Base-by-base conservation (phyloP, 2,113 vertebrate species). In the Odontesthes bonariensis region DNA sequence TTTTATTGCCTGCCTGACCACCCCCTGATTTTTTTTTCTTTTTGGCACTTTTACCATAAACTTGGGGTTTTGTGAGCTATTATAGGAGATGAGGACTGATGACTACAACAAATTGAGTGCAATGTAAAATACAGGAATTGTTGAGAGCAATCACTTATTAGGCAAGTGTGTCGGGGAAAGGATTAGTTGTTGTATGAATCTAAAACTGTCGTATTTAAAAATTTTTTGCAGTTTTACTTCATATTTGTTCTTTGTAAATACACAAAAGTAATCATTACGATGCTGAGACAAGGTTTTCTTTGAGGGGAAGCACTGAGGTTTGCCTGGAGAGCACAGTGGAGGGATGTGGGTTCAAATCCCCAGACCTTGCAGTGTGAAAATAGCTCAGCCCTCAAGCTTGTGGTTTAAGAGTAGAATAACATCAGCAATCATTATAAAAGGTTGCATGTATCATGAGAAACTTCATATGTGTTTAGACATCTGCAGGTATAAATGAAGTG, bases 361-460 rank as follows among this genome's bases (percentile, higher is more conserved):
- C 82, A 89, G 88, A 90, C 82, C 83, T 88, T 84, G 88, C 91
- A 88, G 89, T 86, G 92, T 92, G 89, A 93, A 94, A 94, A 94
- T 93, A 94, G 92, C 92, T 77, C 83, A 79, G 77, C 82, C 79
- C 88, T 90, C 82, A 79, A 89, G 85, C 81, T 83, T 88, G 92
- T 75, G 92, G 91, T 92, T 59, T 71, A 63, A 67, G 76, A 63
- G 71, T 89, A 92, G 82, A 92, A 90, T 87, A 92, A 93, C 91
- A 91, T 70, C 77, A 76, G 79, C 73, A 68, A 75, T 89, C 84
- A 86, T 88, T 88, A 78, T 83, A 85, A 87, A 90, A 86, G 84
- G 64, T 82, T 86, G 88, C 73, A 79, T 83, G 82, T 87, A 91
- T 89, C 86, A 88, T 72, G 78, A 85, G 72, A 80, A 75, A 76